A percentile compares a stretch with the other conserved stretches of the same genome.
Evolutionary conservation across 1,140 invertebrate genomes (phyloP).

Genomic region (Meloidogyne hapla): DNA sequence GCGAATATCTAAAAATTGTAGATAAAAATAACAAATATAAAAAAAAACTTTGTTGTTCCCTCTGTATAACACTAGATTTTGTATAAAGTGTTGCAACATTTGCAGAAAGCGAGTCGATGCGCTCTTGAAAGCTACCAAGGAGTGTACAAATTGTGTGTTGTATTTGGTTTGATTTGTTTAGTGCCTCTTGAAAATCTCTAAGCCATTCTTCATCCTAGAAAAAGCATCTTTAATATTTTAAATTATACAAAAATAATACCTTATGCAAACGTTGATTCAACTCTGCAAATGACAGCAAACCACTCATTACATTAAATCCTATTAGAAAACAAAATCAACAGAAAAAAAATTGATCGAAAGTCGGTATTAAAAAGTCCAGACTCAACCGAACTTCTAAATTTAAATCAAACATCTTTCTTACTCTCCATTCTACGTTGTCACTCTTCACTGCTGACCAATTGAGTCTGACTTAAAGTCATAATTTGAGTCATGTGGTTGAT

Average conservation of each 20-base stretch:
- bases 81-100: conserved; percentile 53
- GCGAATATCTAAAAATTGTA: conserved; percentile 55
- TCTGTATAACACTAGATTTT: conserved; percentile 55
- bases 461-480: too few species aligned
- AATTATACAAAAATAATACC: conserved; percentile 3
- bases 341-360: too few species aligned
- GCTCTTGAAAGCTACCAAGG: conserved; percentile 51
- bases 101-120: conserved; percentile 46
- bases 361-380: too few species aligned
- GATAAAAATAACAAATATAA: conserved; percentile 20
- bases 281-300: conserved; percentile 25
- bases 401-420: too few species aligned
- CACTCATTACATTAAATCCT: neutral
- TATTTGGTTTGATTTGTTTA: conserved; percentile 30
- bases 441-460: too few species aligned
- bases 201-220: conserved; percentile 61
- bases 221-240: neutral
- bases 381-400: too few species aligned
- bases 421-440: too few species aligned
- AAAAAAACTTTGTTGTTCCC: conserved; percentile 58
- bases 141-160: conserved; percentile 35
- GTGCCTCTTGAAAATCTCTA: conserved; percentile 42
- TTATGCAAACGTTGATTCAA: conserved; percentile 24
- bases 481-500: too few species aligned
- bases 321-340: too few species aligned